Conservation (phyloP, 2,888 invertebrate genomes). For the Heliconius cydno region DNA sequence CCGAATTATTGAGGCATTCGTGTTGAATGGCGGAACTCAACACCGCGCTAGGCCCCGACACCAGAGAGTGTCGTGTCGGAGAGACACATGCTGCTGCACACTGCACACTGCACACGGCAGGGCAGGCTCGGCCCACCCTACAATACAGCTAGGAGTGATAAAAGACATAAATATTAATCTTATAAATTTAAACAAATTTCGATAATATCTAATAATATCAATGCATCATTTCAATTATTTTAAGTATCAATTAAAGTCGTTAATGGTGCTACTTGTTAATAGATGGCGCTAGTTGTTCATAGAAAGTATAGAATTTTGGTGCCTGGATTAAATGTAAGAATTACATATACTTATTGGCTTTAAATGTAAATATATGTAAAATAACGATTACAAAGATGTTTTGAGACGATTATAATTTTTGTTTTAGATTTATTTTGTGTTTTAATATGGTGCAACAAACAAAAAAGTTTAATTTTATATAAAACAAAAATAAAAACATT, state of each 20-base stretch:
- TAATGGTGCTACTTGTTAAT: conserved; percentile 25
- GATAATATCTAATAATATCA: too few relatives aligned
- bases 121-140: not conserved
- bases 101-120: too few relatives aligned
- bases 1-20: too few relatives aligned
- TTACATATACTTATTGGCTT: not conserved
- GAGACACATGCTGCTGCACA: too few relatives aligned
- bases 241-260: not conserved
- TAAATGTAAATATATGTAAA: not conserved
- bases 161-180: not conserved
- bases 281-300: conserved; percentile 33
- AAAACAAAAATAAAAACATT: not conserved
- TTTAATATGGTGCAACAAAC: not conserved
- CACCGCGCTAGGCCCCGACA: too few relatives aligned
- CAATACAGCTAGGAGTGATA: not conserved
- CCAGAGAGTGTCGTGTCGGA: not conserved
- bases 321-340: not conserved
- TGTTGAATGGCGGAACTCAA: too few relatives aligned
- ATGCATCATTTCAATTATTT: not conserved
- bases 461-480: not conserved
- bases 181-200: too few relatives aligned
- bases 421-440: not conserved
- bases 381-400: not conserved
- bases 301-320: not conserved
- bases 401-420: not conserved